Evolutionary conservation across 2,797 vertebrate species (phyloP).

Genomic region (Sebastes nivosus): DNA sequence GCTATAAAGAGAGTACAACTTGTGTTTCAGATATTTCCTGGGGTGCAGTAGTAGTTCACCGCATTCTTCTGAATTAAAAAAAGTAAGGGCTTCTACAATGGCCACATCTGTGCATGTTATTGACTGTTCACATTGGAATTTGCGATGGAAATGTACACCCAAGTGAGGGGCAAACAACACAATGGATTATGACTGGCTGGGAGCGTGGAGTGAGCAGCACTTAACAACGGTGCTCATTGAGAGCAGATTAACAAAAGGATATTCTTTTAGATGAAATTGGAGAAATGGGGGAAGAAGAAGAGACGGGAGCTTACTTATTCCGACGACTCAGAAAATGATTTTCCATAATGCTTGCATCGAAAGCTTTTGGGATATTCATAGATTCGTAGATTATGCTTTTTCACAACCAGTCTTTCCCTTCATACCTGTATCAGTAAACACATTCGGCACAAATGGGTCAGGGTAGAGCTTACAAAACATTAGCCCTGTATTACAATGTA

Average conservation of each 20-base stretch:
- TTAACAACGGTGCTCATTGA: slow-evolving; percentile 68
- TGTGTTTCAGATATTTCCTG: slow-evolving; percentile 16
- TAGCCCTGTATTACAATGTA: slow-evolving; percentile 44
- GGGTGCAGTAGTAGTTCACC: slow-evolving; percentile 27
- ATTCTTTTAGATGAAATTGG: slow-evolving; percentile 73
- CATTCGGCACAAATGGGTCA: slow-evolving; percentile 62
- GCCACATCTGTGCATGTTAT: slow-evolving; percentile 67
- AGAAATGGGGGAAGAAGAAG: slow-evolving; percentile 50
- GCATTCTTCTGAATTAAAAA: slow-evolving; percentile 58
- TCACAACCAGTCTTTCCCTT: slow-evolving; percentile 13
- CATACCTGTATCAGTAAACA: slow-evolving; percentile 49
- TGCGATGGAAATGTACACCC: slow-evolving; percentile 64
- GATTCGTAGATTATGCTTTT: slow-evolving; percentile 25
- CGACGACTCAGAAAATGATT: slow-evolving; percentile 44
- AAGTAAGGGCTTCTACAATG: slow-evolving; percentile 45
- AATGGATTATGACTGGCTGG: slow-evolving; percentile 69
- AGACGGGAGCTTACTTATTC: slow-evolving; percentile 54
- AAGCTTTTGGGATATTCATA: slow-evolving; percentile 49
- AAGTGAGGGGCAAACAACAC: slow-evolving; percentile 63
- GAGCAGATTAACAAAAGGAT: slow-evolving; percentile 75
- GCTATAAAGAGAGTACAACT: background rate
- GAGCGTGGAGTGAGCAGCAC: slow-evolving; percentile 57
- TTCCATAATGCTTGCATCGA: slow-evolving; percentile 40
- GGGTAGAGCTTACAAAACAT: slow-evolving; percentile 48
- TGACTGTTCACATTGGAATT: slow-evolving; percentile 77